Evolutionary conservation across 92 coral and sea anemone species (phyloP), one percentile per base, ranked within the genome.

Genomic region (Pocillopora grandis): DNA sequence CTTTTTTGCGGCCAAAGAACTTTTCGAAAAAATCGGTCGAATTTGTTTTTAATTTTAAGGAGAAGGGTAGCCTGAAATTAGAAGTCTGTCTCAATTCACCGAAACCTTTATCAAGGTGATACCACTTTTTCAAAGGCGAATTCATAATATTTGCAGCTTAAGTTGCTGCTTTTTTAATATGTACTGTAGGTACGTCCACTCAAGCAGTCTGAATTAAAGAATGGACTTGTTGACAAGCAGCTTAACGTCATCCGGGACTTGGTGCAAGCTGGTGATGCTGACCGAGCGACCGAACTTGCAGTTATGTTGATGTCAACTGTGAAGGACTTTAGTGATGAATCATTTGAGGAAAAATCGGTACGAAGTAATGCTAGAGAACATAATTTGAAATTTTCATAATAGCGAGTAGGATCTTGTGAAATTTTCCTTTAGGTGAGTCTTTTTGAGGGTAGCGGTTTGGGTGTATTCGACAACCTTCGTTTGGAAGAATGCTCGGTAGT

Each of bases 201-300:
- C n/a, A 81, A 72, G 72, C 42, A 6, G 7, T 62, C 62, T 19
- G 62, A 62, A 35, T 48, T 82, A 3, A 23, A 21, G 56, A 71
- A 72, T 16, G 16, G 10, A 74, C 21, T 82, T 72, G 79, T 82
- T 13, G 58, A 72, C 62, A 58, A 62, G 27, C 71, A 72, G 31
- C 72, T 72, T 55, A 82, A 4, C 63, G 10, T 21, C 61, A 82
- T 82, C 62, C 86, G 86, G 10, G 70, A 63, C 12, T 82, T 36
- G 23, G 72, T 82, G 27, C 65, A 62, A 12, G 86, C 15, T 72
- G 79, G 62, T 21, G 64, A 82, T 74, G 77, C 79, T 62, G 72
- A 82, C 72, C 67, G 64, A 61, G 86, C 86, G 2, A 82, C 86
- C 1, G 86, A 82, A 10, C 77, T 82, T 42, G 79, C 86, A 16